Conservation (phyloP, 2,888 invertebrate genomes). For the Dichetophora obliterata region DNA sequence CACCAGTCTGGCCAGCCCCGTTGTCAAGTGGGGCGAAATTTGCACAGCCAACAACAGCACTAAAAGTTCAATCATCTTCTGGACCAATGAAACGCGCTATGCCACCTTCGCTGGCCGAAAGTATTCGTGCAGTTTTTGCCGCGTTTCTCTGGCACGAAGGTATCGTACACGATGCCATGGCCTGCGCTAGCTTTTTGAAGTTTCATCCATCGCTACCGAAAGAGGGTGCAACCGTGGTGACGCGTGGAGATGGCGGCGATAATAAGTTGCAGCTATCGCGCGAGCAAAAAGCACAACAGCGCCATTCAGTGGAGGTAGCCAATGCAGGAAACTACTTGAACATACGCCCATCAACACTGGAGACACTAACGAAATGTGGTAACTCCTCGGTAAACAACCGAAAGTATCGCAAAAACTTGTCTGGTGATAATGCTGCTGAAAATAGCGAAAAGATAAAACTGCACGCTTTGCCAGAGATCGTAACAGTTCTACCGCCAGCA, state of each 20-base stretch:
- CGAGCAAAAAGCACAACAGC: slow-evolving; percentile 78
- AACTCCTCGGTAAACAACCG: slow-evolving; percentile 84
- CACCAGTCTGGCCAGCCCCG: slow-evolving; percentile 55
- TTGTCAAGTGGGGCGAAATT: slow-evolving; percentile 30
- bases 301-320: slow-evolving; percentile 90
- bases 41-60: background rate
- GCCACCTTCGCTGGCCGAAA: slow-evolving; percentile 92
- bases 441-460: slow-evolving; percentile 60
- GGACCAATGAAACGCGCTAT: slow-evolving; percentile 82
- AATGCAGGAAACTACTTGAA: slow-evolving; percentile 81
- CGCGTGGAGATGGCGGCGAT: slow-evolving; percentile 71
- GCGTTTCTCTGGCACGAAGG: slow-evolving; percentile 98
- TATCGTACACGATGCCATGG: slow-evolving; percentile 97
- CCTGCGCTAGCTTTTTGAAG: slow-evolving; percentile 95
- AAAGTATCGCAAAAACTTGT: slow-evolving; percentile 71
- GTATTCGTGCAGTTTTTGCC: slow-evolving; percentile 94
- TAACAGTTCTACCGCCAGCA: slow-evolving; percentile 87
- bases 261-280: slow-evolving; percentile 63
- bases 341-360: slow-evolving; percentile 83
- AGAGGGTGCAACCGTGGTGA: slow-evolving; percentile 82
- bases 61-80: background rate
- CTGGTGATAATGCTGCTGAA: slow-evolving; percentile 51
- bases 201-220: slow-evolving; percentile 91
- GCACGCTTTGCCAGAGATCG: slow-evolving; percentile 70
- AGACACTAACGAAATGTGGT: slow-evolving; percentile 82